A percentile compares a stretch with the other conserved stretches of the same genome.
Conservation (phyloP, 2,888 invertebrate species). For the Trachelus iudaicus region DNA sequence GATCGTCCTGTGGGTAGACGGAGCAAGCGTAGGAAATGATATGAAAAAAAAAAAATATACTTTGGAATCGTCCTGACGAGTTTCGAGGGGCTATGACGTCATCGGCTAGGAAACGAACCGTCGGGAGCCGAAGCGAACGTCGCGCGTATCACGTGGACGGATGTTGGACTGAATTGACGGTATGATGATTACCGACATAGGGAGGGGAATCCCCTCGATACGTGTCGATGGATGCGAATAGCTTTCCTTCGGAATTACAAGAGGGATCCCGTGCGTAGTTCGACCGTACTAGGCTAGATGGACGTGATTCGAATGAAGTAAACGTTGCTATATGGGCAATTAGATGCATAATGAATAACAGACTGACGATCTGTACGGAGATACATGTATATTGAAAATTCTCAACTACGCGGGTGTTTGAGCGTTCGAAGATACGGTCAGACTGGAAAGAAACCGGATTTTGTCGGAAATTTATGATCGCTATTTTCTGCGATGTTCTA, state of each 20-base stretch:
- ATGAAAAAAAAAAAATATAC: too few relatives aligned
- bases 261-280: neutral
- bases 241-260: neutral
- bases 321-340: neutral
- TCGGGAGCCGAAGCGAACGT: slow-evolving; percentile 31
- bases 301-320: neutral
- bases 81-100: neutral
- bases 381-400: neutral
- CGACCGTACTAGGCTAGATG: neutral
- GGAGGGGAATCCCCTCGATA: slow-evolving; percentile 17
- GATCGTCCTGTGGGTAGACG: too few relatives aligned
- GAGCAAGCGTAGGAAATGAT: too few relatives aligned
- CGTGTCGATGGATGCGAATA: slow-evolving; percentile 37
- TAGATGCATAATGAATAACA: neutral
- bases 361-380: neutral
- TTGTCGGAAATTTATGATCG: neutral
- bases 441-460: too few relatives aligned
- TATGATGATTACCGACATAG: slow-evolving; percentile 39
- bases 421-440: too few relatives aligned
- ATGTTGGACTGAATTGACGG: slow-evolving; percentile 50
- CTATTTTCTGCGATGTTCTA: neutral
- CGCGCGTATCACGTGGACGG: slow-evolving; percentile 36
- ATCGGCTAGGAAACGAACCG: slow-evolving; percentile 39
- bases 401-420: too few relatives aligned
- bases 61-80: too few relatives aligned